phyloP scores from a whole-genome alignment of 64 coral and sea anemone genomes.

The Stichodactyla mertensii region DNA sequence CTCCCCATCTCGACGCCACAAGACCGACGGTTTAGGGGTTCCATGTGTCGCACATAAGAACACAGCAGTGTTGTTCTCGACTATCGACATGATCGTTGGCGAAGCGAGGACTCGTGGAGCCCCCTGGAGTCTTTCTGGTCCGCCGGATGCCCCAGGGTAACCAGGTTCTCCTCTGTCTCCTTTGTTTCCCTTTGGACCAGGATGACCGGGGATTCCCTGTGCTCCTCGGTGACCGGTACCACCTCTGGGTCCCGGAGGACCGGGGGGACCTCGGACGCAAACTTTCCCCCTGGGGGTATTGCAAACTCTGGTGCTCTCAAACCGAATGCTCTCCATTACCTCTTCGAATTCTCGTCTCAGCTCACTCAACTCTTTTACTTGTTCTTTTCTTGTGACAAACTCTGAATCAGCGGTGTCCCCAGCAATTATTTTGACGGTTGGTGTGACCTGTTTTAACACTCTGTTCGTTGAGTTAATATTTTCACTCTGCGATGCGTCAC shows the following conservation, averaged over 20 bases:
- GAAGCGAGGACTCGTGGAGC: conserved; percentile 12
- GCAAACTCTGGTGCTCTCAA: conserved; percentile 36
- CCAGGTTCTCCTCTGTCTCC: conserved; percentile 48
- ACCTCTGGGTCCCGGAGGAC: conserved; percentile 27
- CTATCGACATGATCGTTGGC: conserved; percentile 39
- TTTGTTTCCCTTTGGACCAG: conserved; percentile 21
- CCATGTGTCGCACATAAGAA: conserved; percentile 39
- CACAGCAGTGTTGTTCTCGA: conserved; percentile 42
- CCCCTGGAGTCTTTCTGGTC: neutral
- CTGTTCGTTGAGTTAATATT: no score
- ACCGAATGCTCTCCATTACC: conserved; percentile 14
- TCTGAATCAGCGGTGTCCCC: neutral
- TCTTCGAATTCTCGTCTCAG: conserved; percentile 10
- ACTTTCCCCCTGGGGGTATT: conserved; percentile 29
- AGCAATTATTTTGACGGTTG: neutral
- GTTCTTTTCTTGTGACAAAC: conserved; percentile 12
- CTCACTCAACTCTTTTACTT: neutral
- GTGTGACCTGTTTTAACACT: neutral
- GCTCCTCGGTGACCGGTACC: conserved; percentile 27
- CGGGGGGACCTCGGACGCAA: conserved; percentile 35
- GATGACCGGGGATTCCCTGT: conserved; percentile 10
- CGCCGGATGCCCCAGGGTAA: neutral
- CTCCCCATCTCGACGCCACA: conserved; percentile 31
- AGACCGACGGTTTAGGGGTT: conserved; percentile 21
- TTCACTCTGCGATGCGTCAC: no score